Percentiles rank a stretch among this genome's conserved stretches.
Conservation (phyloP, 2,113 vertebrate species). For the Edolisoma coerulescens region DNA sequence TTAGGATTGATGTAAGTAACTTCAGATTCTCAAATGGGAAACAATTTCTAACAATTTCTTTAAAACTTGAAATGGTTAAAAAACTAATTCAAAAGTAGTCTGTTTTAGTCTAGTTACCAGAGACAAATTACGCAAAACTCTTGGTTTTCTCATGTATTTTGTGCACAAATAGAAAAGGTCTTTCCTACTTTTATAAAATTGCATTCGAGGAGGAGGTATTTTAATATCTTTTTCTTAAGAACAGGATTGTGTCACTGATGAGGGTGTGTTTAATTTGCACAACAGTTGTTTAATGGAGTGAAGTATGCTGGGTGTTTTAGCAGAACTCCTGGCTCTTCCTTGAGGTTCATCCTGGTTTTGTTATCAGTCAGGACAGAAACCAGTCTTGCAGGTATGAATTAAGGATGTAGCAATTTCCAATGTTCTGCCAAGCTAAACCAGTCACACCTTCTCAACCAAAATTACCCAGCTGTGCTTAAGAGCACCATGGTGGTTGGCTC, state of each 20-base stretch:
- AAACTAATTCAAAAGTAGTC: neutral
- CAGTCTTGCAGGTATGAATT: conserved; percentile 48
- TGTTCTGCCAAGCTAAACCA: neutral
- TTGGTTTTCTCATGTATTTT: neutral
- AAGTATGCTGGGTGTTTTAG: neutral
- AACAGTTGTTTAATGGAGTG: conserved; percentile 21
- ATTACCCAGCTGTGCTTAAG: neutral
- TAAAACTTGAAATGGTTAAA: neutral
- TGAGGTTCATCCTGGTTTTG: conserved; percentile 21
- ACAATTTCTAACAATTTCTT: neutral
- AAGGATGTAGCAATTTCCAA: conserved; percentile 25
- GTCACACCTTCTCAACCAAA: conserved; percentile 8
- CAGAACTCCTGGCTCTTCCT: conserved; percentile 7
- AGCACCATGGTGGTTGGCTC: neutral
- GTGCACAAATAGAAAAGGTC: neutral
- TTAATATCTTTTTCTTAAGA: conserved; percentile 23
- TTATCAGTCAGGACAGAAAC: conserved; percentile 39
- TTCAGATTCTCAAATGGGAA: neutral
- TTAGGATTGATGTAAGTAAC: neutral
- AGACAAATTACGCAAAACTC: neutral
- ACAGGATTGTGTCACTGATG: conserved; percentile 2
- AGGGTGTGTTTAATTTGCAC: conserved; percentile 49
- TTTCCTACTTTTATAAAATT: neutral
- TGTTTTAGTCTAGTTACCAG: neutral
- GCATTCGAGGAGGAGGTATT: neutral